A percentile compares a stretch with the other conserved stretches of the same genome.
Evolutionary conservation across 2,797 vertebrate genomes (phyloP).

Genomic region (Cynodonichthys magdalenae): DNA sequence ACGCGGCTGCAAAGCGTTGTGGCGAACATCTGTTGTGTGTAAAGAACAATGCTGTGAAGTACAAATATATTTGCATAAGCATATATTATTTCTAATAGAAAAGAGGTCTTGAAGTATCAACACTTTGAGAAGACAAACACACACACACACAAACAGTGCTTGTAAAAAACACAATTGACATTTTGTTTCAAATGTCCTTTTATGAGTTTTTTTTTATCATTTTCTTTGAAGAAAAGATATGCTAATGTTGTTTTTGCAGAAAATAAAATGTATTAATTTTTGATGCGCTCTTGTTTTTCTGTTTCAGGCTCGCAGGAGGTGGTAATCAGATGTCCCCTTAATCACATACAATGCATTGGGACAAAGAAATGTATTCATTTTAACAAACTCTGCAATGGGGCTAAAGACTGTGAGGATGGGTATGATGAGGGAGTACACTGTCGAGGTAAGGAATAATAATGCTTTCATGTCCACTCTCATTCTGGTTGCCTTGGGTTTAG

Average conservation of each 20-base stretch:
- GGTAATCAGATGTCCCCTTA: conserved; percentile 87
- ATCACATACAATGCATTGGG: conserved; percentile 90
- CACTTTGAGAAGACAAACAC: conserved; percentile 37
- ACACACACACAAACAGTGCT: conserved; percentile 19
- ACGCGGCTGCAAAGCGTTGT: conserved; percentile 30
- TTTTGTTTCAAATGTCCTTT: background rate
- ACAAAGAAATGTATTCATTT: conserved; percentile 91
- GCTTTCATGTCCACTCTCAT: conserved; percentile 1
- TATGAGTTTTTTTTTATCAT: background rate
- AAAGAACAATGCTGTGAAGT: conserved; percentile 61
- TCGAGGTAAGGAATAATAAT: conserved; percentile 83
- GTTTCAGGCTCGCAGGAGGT: conserved; percentile 85
- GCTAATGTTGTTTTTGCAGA: conserved; percentile 3
- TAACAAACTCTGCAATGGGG: conserved; percentile 93
- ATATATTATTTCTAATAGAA: conserved; percentile 36
- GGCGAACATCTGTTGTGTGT: conserved; percentile 69
- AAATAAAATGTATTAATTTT: conserved; percentile 29
- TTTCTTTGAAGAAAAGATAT: background rate
- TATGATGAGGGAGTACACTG: conserved; percentile 95
- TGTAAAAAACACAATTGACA: conserved; percentile 11
- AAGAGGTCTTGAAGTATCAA: conserved; percentile 50
- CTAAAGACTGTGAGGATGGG: conserved; percentile 90
- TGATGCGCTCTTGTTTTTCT: conserved; percentile 34
- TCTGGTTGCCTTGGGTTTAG: conserved; percentile 34
- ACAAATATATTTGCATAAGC: conserved; percentile 72